Base-by-base conservation (phyloP, 2,888 invertebrate species). In the Ectemnius cavifrons region DNA sequence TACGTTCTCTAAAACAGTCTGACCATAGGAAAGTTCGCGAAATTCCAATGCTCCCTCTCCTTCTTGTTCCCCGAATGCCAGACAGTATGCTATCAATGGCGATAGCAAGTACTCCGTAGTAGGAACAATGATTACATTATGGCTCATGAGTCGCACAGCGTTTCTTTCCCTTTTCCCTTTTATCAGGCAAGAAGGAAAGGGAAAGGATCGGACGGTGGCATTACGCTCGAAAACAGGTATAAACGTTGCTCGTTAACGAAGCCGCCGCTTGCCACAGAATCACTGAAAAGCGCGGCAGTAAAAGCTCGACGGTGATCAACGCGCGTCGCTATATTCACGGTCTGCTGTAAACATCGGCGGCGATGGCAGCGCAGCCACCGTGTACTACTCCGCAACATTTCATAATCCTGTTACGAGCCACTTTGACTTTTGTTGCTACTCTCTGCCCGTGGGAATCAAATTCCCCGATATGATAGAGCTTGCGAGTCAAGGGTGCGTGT, bases 361-460 rank as follows among this genome's bases (percentile, higher is more conserved):
- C 74, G 23, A 4, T 37, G 28, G 28, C 28, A 4, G 28, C 3
- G 8, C 28, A 4, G 8, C 28, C 28, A 37, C 28, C 37, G 16
- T 16, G 81, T 83, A 75, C 74, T 83, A 81, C 77, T 75, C 79
- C 83, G 83, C 78, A 83, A 83, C 83, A 83, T 83, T 83, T 83
- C 83, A 83, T 83, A 83, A 83, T 83, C 77, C 81, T 83, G 83
- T 83, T 83, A 83, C 79, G 83, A 83, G 83, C 76, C 78, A 83
- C 79, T 81, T 79, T 73, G 79, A 83, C 79, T 83, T 83, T 83
- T 78, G 83, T 78, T 75, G 73, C 76, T 61, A 71, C 66, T 69
- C 66, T 69, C 67, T 67, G 74, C 63, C 61, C 70, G 75, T 72
- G 83, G 71, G 73, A 83, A 83, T 83, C 79, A 81, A 83, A 83